These are phyloP conservation scores for Gymnorhina tibicen DNA, from an alignment of 2,113 vertebrate species.

Conservation along the genomic window DNA sequence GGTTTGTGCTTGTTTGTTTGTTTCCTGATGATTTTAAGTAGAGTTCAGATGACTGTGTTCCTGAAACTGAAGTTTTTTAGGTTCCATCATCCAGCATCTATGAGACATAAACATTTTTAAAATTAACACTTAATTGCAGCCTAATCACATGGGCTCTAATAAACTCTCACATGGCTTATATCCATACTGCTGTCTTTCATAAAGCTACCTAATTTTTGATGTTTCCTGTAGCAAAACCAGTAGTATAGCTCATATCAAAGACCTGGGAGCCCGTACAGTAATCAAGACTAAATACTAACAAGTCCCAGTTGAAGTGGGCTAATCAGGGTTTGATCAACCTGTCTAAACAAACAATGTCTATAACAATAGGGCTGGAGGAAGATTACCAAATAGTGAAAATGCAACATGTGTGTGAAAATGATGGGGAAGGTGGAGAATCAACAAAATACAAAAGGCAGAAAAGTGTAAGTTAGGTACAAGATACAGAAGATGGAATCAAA, in stretches of 20 bases:
- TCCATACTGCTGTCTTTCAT: not conserved
- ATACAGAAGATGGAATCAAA: not conserved
- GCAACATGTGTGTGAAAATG: not conserved
- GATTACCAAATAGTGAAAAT: not conserved
- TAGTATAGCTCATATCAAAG: not conserved
- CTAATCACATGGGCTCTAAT: not conserved
- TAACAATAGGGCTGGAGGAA: not conserved
- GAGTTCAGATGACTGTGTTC: not conserved
- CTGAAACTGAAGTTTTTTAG: not conserved
- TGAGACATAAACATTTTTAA: not conserved
- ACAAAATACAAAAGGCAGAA: not conserved
- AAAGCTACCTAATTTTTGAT: not conserved
- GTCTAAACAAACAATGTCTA: not conserved
- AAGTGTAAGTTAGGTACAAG: not conserved
- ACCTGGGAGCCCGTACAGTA: not conserved
- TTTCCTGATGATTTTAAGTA: not conserved
- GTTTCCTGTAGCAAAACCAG: not conserved
- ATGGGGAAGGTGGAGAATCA: accelerated
- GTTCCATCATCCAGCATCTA: not conserved
- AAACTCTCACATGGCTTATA: not conserved
- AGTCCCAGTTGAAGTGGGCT: not conserved
- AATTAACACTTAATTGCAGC: not conserved
- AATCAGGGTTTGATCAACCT: not conserved
- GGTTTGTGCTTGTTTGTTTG: not conserved
- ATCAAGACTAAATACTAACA: not conserved